Percentiles rank a stretch among this genome's conserved stretches.
Evolutionary conservation across 1,140 invertebrate genomes (phyloP).

Genomic region (Stenopsyche tienmushanensis): DNA sequence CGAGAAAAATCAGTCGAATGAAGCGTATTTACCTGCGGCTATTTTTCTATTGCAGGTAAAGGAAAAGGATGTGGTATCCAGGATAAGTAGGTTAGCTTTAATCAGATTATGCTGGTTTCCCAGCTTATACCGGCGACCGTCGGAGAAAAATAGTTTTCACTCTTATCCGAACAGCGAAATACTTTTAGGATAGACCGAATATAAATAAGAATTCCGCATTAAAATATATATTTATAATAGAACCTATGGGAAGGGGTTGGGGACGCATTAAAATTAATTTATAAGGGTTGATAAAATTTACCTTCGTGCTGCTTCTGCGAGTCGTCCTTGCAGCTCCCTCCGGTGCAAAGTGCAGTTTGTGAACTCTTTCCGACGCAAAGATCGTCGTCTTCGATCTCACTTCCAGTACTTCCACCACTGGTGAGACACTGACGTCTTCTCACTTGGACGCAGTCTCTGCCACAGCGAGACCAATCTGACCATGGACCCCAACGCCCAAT

Average conservation of each 20-base stretch:
- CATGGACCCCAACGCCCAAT: conserved; percentile 77
- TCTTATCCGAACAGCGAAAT: no score
- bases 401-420: conserved; percentile 59
- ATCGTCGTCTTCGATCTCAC: conserved; percentile 54
- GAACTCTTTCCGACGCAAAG: conserved; percentile 67
- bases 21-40: not conserved
- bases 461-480: conserved; percentile 86
- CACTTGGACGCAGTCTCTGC: conserved; percentile 79
- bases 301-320: conserved; percentile 30
- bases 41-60: not conserved
- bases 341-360: conserved; percentile 59
- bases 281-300: conserved; percentile 4
- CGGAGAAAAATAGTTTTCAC: no score
- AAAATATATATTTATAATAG: not conserved
- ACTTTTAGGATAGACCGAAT: no score
- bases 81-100: not conserved
- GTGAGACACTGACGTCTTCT: conserved; percentile 72
- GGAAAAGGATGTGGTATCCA: not conserved
- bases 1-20: not conserved
- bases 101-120: conserved; percentile 4
- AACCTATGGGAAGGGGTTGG: not conserved
- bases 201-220: not conserved
- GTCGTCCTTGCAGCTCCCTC: conserved; percentile 47
- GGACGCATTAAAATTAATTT: not conserved
- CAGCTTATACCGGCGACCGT: no score